Base-by-base conservation (phyloP, 2,888 invertebrate genomes). In the Pseudococcus longispinus region DNA sequence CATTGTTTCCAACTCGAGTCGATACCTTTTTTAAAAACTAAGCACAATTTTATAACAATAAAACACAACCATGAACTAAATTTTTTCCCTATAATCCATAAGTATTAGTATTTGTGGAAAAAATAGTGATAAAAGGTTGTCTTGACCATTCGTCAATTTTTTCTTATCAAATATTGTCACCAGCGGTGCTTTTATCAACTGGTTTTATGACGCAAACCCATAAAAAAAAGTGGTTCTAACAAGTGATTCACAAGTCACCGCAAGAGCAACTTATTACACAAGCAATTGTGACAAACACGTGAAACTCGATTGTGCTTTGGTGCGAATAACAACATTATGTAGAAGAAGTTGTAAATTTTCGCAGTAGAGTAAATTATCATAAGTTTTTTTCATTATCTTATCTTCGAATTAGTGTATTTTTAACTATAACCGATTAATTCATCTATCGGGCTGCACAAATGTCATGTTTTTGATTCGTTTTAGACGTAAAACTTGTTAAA, bases 141-240 rank as follows among this genome's bases (percentile, higher is more conserved):
- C 9, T 65, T 26, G 26, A 26, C 23, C 26, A 26, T 26, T 65
- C 65, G 55, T n/a, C n/a, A 55, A 65, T 23, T 15, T 65, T 65
- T 65, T 65, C 65, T 65, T 26, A 65, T 65, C 60, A 9, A 26
- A 26, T 65, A 65, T 26, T 26, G 26, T 26, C 26, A 65, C 65
- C 65, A 65, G 65, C 65, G 26, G 65, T 55, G 65, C 26, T 26
- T 77, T 77, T 77, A 77, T 77, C 77, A n/a, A 77, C 77, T 77
- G 77, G 77, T 77, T 37, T 37, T 5, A 2, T 37, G 37, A 77
- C 37, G 77, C 29, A 77, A 77, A 77, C 77, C 37, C 2, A n/a
- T 26, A 65, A 65, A 65, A 32, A 65, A 65, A 65, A 55, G 55
- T 55, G 3, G 55, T 55, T n/a, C 15, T 8, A n/a, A 55, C 26